Base-by-base conservation (phyloP, 2,888 invertebrate species). In the Digitonthophagus gazella region DNA sequence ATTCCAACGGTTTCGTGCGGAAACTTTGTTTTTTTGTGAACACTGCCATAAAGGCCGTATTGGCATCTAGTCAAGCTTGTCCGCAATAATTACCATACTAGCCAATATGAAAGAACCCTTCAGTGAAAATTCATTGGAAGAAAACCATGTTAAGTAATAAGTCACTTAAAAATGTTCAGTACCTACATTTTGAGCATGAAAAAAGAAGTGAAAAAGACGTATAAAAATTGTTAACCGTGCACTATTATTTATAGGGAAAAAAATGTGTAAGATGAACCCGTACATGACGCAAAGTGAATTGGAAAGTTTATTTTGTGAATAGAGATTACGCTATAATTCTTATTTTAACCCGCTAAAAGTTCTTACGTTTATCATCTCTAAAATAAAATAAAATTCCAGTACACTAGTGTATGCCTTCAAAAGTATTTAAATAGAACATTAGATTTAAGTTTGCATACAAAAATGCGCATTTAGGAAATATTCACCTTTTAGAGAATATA, bases 1-100 rank as follows among this genome's bases (percentile, higher is more conserved):
- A 8, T 44, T 44, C 28, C 11, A 44, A 44, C 2, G 8, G 6
- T 44, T 44, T 44, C 28, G 28, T 44, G 11, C 28, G 28, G 6
- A 44, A 44, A 8, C 11, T 44, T 44, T 44, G 20, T 61, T 61
- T 61, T 70, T 67, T 70, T 72, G 71, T 70, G 72, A 75, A 74
- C 75, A 75, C 75, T 75, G 75, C 75, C 75, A 75, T 66, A 69
- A 72, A 69, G 73, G 73, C 72, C 74, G 65, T 74, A 72, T 72
- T 73, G 74, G 73, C 75, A 72, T 73, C 69, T 75, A 75, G 73
- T 72, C 73, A 74, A 44, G 75, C 74, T 74, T 74, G 69, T 69
- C 71, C 71, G 72, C 72, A 72, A 71, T 70, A 70, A 71, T 63
- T 67, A 72, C 55, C 22, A 58, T 54, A 66, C 15, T 66, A 19